Evolutionary conservation across 1,140 invertebrate species (phyloP).

Genomic region (Neocloeon triangulifer): DNA sequence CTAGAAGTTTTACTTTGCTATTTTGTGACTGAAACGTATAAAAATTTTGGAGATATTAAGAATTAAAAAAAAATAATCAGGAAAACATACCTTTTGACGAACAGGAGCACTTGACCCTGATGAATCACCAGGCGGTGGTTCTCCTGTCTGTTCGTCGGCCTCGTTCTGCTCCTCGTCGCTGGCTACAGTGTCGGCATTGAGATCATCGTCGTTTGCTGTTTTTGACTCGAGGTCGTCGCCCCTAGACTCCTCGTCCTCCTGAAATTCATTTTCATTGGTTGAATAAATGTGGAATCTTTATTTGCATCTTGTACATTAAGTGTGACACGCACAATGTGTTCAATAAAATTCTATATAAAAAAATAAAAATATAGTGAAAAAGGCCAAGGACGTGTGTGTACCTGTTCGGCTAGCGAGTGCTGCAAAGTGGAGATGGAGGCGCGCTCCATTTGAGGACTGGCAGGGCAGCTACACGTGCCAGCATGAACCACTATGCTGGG

Average conservation of each 20-base stretch:
- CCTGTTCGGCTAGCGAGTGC: constrained; percentile 21
- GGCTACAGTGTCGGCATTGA: too few relatives aligned
- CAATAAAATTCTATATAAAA: constrained; percentile 13
- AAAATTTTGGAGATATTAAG: neutral
- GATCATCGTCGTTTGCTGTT: too few relatives aligned
- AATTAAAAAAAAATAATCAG: neutral
- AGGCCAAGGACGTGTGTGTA: constrained; percentile 16
- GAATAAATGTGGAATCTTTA: too few relatives aligned
- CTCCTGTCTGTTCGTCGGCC: too few relatives aligned
- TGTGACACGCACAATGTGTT: constrained; percentile 12
- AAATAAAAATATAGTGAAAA: constrained; percentile 14
- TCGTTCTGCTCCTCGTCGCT: too few relatives aligned
- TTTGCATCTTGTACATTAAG: constrained; percentile 16
- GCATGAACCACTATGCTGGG: constrained; percentile 22
- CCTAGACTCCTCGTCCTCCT: too few relatives aligned
- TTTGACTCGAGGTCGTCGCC: too few relatives aligned
- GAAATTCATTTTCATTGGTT: too few relatives aligned
- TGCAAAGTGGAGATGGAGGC: constrained; percentile 16
- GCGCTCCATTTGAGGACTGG: too few relatives aligned
- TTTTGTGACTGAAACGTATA: constrained; percentile 20
- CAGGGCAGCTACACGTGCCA: constrained; percentile 17
- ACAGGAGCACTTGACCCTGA: neutral
- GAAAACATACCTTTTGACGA: neutral
- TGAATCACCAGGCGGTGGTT: too few relatives aligned
- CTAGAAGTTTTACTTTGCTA: constrained; percentile 64